Conservation (phyloP, 2,113 vertebrate genomes). For the Cyphomyrus discorhynchus region DNA sequence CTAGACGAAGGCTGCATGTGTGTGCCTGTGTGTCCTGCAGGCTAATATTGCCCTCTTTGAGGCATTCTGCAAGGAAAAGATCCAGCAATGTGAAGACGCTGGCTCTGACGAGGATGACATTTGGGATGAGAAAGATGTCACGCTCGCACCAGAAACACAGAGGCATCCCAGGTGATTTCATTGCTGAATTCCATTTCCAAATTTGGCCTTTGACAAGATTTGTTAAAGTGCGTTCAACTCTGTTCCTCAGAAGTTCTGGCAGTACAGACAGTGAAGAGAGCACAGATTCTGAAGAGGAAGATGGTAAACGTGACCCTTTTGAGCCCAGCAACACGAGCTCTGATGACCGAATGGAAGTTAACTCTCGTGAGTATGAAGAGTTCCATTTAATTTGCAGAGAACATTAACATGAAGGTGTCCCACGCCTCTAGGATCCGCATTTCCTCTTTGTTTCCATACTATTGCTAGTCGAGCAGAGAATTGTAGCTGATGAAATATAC, state of each 20-base stretch:
- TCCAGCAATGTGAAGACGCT: constrained; percentile 94
- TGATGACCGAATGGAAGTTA: constrained; percentile 95
- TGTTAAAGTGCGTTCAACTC: background rate
- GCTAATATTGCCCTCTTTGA: constrained; percentile 95
- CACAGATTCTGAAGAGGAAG: constrained; percentile 95
- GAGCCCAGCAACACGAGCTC: constrained; percentile 61
- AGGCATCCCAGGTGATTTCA: constrained; percentile 76
- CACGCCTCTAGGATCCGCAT: background rate
- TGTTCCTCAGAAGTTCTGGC: constrained; percentile 73
- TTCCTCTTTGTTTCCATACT: background rate
- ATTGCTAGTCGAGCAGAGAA: background rate
- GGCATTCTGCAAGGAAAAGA: constrained; percentile 93
- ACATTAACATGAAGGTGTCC: background rate
- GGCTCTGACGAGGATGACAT: constrained; percentile 97
- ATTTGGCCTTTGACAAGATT: background rate
- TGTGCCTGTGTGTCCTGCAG: constrained; percentile 49
- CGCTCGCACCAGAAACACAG: constrained; percentile 84
- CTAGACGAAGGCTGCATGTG: background rate
- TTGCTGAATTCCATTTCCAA: background rate
- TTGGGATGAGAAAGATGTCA: constrained; percentile 94
- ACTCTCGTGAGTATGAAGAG: constrained; percentile 63
- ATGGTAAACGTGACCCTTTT: constrained; percentile 82
- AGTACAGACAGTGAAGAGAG: constrained; percentile 98
- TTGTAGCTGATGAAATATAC: background rate
- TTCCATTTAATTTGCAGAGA: background rate